Base-by-base conservation (phyloP, 2,113 vertebrate genomes). In the Tragelaphus imberbis region DNA sequence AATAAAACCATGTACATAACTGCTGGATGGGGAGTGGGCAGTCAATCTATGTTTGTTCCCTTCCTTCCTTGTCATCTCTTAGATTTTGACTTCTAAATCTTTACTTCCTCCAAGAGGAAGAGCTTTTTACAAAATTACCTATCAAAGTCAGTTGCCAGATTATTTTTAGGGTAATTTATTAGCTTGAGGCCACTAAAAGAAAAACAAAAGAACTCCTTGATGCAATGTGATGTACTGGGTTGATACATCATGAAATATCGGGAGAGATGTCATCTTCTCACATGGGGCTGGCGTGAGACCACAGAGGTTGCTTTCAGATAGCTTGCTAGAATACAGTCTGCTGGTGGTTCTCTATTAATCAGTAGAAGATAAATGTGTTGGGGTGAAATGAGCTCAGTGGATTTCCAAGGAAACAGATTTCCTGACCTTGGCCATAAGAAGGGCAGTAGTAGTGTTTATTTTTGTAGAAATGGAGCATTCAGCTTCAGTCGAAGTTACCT, bases 161-260 rank as follows among this genome's bases (percentile, higher is more conserved):
- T 97, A 77, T 92, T 98, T 97, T 98, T 96, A 97, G 97, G 95
- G 23, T 97, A 96, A 95, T 93, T 97, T 97, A 91, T 97, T 98
- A 97, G 14, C 51, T 97, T 97, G 79, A 95, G 91, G 90, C 12
- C 15, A 95, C 97, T 97, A 97, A 97, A 88, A 97, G 95, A 97
- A 94, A 53, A 75, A 75, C n/a, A 40, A 7, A 96, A 98, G 90
- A 97, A 51, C 84, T 98, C 98, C 84, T 90, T 95, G 30, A 91
- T 89, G 80, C 0, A 0, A 15, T 97, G 75, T 89, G 61, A 36
- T 93, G 65, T 86, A 58, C 98, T 98, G 97, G 84, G 61, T 96
- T 97, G 97, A 51, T 88, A 82, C 79, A 47, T 96, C 89, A 91
- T 97, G 95, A 96, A 98, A n/a, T 47, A 51, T 97, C n/a, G 55